phyloP scores from a whole-genome alignment of 35 echinoderm and acorn worm species.

The Hemicentrotus pulcherrimus region DNA sequence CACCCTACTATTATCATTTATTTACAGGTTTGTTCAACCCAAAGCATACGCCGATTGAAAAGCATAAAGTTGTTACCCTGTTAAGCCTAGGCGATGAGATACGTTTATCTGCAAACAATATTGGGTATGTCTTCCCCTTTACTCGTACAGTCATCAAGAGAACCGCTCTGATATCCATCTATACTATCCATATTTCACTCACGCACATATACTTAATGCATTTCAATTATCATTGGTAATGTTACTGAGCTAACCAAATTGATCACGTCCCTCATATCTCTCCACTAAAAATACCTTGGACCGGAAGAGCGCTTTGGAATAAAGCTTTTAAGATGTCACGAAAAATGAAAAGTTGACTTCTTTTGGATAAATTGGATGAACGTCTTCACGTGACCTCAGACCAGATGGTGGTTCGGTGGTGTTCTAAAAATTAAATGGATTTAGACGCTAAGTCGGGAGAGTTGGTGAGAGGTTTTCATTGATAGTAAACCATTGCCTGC shows the following conservation, averaged over 20 bases:
- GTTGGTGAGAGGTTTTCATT: too few species aligned
- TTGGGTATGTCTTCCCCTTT: neutral
- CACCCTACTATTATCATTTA: too few species aligned
- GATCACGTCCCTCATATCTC: neutral
- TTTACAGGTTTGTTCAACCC: too few species aligned
- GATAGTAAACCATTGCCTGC: too few species aligned
- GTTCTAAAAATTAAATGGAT: neutral
- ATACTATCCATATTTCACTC: neutral
- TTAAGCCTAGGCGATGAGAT: too few species aligned
- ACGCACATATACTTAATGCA: neutral
- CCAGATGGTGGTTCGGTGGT: neutral
- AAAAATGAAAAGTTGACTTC: neutral
- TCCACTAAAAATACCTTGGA: neutral
- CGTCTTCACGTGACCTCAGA: neutral
- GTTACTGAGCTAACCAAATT: neutral
- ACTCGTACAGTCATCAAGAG: neutral
- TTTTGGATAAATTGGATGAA: neutral
- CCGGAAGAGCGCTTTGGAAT: neutral
- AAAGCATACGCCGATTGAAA: too few species aligned
- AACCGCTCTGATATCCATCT: neutral
- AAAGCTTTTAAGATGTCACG: neutral
- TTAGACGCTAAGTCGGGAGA: too few species aligned
- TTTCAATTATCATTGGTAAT: neutral
- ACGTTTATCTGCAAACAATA: too few species aligned
- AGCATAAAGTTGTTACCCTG: too few species aligned